These are phyloP conservation scores for Rhipidura dahli DNA, from an alignment of 2,113 vertebrate species.

Conservation along the genomic window DNA sequence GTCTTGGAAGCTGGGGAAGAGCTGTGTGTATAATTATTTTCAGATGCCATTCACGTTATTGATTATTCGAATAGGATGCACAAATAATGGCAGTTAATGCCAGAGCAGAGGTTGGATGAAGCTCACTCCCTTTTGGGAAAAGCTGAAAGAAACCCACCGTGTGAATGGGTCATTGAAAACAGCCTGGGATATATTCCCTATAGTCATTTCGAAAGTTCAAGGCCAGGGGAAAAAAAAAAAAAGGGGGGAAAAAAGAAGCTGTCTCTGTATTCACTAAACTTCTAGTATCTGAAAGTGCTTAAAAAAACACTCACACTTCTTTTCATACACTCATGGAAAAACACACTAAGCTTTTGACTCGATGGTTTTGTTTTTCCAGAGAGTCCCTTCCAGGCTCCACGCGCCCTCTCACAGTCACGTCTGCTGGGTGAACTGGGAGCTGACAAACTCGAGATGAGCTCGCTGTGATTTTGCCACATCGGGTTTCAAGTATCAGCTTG, in stretches of 20 bases:
- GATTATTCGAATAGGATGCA: conserved; percentile 3
- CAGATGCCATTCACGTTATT: conserved; percentile 6
- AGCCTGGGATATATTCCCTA: conserved; percentile 17
- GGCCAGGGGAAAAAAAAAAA: not conserved
- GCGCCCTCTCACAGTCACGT: conserved; percentile 1
- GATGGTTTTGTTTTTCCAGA: conserved; percentile 31
- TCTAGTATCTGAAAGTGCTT: conserved; percentile 11
- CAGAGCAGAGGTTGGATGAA: not conserved
- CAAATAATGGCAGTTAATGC: not conserved
- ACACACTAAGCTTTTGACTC: conserved; percentile 34
- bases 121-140: not conserved
- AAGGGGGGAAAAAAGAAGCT: not conserved
- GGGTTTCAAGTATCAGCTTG: conserved; percentile 64
- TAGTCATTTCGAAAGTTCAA: conserved; percentile 40
- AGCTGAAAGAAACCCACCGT: not conserved
- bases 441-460: conserved; percentile 39
- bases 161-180: conserved; percentile 8
- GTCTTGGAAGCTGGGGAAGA: not conserved
- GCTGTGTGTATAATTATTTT: conserved; percentile 1
- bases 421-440: conserved; percentile 18
- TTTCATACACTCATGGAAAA: conserved; percentile 20
- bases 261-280: not conserved
- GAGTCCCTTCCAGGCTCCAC: not conserved
- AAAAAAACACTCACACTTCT: not conserved
- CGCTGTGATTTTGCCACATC: conserved; percentile 38